A percentile compares a stretch with the other conserved stretches of the same genome.
These are phyloP conservation scores for Vidua macroura DNA, from an alignment of 2,113 vertebrate species.

Conservation along the genomic window DNA sequence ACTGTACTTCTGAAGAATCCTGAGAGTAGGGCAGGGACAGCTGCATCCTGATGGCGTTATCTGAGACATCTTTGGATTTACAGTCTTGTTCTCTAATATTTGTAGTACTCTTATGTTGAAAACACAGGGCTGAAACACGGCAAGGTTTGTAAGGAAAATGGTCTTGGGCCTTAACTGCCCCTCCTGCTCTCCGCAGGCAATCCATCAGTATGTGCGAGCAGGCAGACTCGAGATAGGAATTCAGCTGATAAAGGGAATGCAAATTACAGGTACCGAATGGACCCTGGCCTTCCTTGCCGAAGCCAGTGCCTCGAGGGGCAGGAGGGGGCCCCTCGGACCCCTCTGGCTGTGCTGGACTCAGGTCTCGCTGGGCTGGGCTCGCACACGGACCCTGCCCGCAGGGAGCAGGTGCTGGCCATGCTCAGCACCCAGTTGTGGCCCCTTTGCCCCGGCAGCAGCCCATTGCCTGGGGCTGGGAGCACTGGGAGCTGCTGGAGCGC, in stretches of 20 bases:
- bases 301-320: neutral
- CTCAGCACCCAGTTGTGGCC: fast-evolving
- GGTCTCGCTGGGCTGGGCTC: fast-evolving
- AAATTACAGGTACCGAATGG: neutral
- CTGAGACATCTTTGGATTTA: neutral
- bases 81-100: neutral
- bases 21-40: fast-evolving
- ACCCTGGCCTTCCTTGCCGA: neutral
- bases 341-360: neutral
- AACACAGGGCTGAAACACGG: fast-evolving
- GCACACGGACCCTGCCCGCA: fast-evolving
- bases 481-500: neutral
- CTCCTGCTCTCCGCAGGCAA: neutral
- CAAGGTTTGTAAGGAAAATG: neutral
- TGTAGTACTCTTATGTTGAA: neutral
- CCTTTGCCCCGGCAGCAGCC: neutral
- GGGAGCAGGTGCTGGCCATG: fast-evolving
- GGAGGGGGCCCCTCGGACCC: neutral
- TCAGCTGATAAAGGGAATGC: neutral
- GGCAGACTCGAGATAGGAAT: neutral
- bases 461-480: fast-evolving
- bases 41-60: neutral
- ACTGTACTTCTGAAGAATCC: neutral
- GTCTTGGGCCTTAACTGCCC: fast-evolving
- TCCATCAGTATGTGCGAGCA: neutral